Percentiles rank a stretch among this genome's conserved stretches.
These are phyloP conservation scores for Chaenocephalus aceratus DNA, from an alignment of 2,113 vertebrate species.

Conservation along the genomic window DNA sequence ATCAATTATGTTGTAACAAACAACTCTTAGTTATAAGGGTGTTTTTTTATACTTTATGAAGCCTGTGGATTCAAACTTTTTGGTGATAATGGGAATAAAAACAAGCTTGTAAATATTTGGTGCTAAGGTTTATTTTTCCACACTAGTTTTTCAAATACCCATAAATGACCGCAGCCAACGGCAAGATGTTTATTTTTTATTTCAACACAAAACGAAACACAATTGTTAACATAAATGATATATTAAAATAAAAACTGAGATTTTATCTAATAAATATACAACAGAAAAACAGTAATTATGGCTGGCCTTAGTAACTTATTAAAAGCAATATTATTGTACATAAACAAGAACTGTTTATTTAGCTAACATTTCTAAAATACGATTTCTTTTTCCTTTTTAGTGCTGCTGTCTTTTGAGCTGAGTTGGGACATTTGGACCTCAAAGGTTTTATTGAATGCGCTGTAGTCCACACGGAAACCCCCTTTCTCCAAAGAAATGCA, in stretches of 20 bases:
- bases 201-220: slow-evolving; percentile 4
- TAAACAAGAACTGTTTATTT: background rate
- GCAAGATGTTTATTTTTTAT: background rate
- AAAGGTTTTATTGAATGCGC: slow-evolving; percentile 87
- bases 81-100: background rate
- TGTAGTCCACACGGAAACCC: slow-evolving; percentile 86
- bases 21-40: background rate
- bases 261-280: background rate
- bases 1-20: background rate
- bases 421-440: slow-evolving; percentile 82
- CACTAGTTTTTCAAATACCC: background rate
- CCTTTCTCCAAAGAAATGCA: slow-evolving; percentile 89
- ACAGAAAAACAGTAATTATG: background rate
- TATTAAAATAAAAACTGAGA: background rate
- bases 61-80: background rate
- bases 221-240: background rate
- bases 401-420: slow-evolving; percentile 82
- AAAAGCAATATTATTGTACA: background rate
- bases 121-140: background rate
- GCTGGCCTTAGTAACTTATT: background rate
- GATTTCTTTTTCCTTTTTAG: slow-evolving; percentile 56
- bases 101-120: background rate
- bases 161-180: background rate
- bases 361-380: slow-evolving; percentile 17
- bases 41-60: background rate